Evolutionary conservation across 92 coral and sea anemone genomes (phyloP).

Genomic region (Diadumene lineata): DNA sequence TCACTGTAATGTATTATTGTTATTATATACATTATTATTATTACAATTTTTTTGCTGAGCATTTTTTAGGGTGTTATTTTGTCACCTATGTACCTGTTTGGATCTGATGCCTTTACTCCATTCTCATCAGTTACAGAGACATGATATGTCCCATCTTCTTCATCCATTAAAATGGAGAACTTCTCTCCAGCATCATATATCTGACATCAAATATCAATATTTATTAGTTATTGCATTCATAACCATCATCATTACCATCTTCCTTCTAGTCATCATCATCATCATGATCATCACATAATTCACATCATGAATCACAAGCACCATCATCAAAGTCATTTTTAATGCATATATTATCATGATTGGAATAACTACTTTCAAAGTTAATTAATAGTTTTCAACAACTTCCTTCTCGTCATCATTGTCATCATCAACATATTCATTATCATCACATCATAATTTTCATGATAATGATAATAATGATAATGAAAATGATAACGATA

Average conservation of each 20-base stretch:
- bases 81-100: slow-evolving; percentile 54
- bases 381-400: too few relatives aligned
- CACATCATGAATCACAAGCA: neutral
- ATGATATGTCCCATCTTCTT: slow-evolving; percentile 43
- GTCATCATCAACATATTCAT: too few relatives aligned
- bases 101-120: slow-evolving; percentile 71
- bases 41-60: too few relatives aligned
- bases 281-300: neutral
- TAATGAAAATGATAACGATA: too few relatives aligned
- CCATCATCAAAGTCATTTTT: neutral
- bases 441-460: too few relatives aligned
- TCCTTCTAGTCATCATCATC: neutral
- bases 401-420: too few relatives aligned
- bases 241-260: neutral
- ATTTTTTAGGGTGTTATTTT: too few relatives aligned
- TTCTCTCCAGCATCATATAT: slow-evolving; percentile 80
- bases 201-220: slow-evolving; percentile 21
- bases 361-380: too few relatives aligned
- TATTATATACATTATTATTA: too few relatives aligned
- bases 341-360: too few relatives aligned
- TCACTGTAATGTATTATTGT: too few relatives aligned
- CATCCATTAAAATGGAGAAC: slow-evolving; percentile 72
- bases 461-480: too few relatives aligned
- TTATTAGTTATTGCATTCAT: neutral
- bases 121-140: slow-evolving; percentile 74